Evolutionary conservation across 2,888 invertebrate species (phyloP), one percentile per base, ranked within the genome.

Genomic region (Ormyrus rosae): DNA sequence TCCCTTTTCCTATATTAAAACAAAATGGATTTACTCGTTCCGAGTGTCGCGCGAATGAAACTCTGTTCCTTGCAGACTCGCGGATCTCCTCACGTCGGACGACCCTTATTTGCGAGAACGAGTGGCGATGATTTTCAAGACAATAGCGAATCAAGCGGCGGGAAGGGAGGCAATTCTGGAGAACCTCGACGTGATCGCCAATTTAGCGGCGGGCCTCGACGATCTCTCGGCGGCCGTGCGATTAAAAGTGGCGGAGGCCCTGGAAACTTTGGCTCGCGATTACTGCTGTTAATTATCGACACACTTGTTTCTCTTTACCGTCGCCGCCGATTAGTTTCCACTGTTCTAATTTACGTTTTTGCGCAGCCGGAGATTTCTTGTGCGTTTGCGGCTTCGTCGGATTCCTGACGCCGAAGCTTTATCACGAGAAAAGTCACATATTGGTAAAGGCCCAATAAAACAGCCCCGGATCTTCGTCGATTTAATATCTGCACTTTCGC

Each of bases 81-180:
- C 87, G 10, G 88, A 90, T 83, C 78, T 85, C 56, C 83, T 91
- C 77, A 55, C 83, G 5, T 86, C 89, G 55, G 83, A 85, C 10
- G 88, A 90, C 83, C 83, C 87, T 9, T 87, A 87, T 69, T 84
- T 92, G 55, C 87, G 92, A 46, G 92, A 92, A 86, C 87, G 90
- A 84, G 87, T 88, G 5, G 89, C 91, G 6, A 85, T 90, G 79
- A 87, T 90, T 61, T 88, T 91, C 64, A 87, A 84, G 58, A 88
- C 89, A 76, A 84, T 92, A 56, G 90, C 91, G 0, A 86, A 86
- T 65, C 88, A 91, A 51, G 86, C 88, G 0, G 87, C 86, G 56
- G 92, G 92, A 3, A 90, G 89, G 82, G 85, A 88, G 56, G 89
- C 90, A 0, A 91, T 92, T 81, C 86, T 90, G 5, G 84, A 86